Conservation (phyloP, 2,888 invertebrate species). For the Thymelicus sylvestris region DNA sequence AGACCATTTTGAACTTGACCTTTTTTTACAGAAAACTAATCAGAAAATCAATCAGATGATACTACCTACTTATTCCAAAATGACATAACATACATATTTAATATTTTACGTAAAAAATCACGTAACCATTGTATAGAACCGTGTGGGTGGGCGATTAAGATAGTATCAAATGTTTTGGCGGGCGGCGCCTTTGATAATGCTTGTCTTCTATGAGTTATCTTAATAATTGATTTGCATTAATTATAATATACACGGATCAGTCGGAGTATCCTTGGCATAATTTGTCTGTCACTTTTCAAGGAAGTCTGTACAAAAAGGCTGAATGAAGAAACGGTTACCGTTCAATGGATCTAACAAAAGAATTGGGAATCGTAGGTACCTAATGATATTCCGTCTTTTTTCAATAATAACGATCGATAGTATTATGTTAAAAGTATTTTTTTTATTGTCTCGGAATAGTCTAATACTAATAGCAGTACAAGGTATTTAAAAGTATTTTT, state of each 20-base stretch:
- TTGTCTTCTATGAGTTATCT: slow-evolving; percentile 37
- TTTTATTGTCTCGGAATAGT: too few relatives aligned
- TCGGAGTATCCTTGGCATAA: slow-evolving; percentile 31
- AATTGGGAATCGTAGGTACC: background rate
- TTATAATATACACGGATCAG: slow-evolving; percentile 31
- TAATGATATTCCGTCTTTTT: background rate
- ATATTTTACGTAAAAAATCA: slow-evolving; percentile 61
- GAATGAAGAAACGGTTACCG: slow-evolving; percentile 12
- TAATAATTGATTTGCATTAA: slow-evolving; percentile 42
- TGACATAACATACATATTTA: slow-evolving; percentile 76
- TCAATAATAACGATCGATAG: background rate
- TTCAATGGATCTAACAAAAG: background rate
- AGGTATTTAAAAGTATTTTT: too few relatives aligned
- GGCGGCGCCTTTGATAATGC: slow-evolving; percentile 60
- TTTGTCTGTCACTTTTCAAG: slow-evolving; percentile 30
- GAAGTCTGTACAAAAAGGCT: slow-evolving; percentile 14
- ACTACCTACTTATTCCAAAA: slow-evolving; percentile 51
- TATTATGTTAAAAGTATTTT: background rate
- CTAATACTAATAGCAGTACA: too few relatives aligned
- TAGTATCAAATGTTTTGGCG: slow-evolving; percentile 66
- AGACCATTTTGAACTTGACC: background rate
- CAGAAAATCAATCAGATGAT: slow-evolving; percentile 70
- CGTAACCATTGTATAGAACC: slow-evolving; percentile 57
- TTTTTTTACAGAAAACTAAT: slow-evolving; percentile 48
- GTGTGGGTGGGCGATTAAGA: slow-evolving; percentile 73